A percentile compares a stretch with the other conserved stretches of the same genome.
Evolutionary conservation across 1,140 invertebrate genomes (phyloP).

Genomic region (Drepana arcuata): DNA sequence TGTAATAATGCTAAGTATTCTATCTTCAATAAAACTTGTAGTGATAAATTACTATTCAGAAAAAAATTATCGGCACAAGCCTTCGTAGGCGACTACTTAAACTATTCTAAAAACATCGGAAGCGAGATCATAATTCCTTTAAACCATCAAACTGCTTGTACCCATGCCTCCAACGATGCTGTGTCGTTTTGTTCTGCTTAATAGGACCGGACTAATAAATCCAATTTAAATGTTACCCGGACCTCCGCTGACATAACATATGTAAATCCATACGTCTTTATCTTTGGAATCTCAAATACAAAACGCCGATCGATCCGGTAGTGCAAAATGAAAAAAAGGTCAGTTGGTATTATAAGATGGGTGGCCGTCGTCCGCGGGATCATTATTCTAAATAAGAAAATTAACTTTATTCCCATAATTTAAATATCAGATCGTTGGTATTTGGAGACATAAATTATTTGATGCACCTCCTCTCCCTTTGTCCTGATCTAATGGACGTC

Average conservation of each 20-base stretch:
- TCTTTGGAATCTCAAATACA: constrained; percentile 62
- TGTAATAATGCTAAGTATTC: no score
- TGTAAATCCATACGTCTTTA: constrained; percentile 69
- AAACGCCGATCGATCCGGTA: constrained; percentile 43
- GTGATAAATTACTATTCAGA: no score
- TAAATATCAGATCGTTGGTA: constrained; percentile 39
- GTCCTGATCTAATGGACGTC: constrained; percentile 32
- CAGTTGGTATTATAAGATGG: constrained; percentile 52
- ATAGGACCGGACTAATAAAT: constrained; percentile 60
- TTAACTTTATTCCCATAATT: constrained; percentile 68
- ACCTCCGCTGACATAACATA: constrained; percentile 64
- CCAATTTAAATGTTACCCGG: constrained; percentile 61
- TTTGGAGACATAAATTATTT: constrained; percentile 18
- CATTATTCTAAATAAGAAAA: constrained; percentile 66
- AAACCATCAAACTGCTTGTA: no score
- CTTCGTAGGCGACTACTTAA: no score
- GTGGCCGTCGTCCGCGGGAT: constrained; percentile 51
- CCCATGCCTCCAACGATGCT: constrained; percentile 47
- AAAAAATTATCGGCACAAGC: no score
- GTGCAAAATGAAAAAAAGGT: constrained; percentile 17
- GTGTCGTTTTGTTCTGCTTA: constrained; percentile 22
- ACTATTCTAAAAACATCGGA: no score
- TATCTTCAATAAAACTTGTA: no score
- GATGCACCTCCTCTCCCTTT: constrained; percentile 14
- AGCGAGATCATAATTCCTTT: no score